Evolutionary conservation across 2,888 invertebrate species (phyloP), one percentile per base, ranked within the genome.

Genomic region (Phortica magna): DNA sequence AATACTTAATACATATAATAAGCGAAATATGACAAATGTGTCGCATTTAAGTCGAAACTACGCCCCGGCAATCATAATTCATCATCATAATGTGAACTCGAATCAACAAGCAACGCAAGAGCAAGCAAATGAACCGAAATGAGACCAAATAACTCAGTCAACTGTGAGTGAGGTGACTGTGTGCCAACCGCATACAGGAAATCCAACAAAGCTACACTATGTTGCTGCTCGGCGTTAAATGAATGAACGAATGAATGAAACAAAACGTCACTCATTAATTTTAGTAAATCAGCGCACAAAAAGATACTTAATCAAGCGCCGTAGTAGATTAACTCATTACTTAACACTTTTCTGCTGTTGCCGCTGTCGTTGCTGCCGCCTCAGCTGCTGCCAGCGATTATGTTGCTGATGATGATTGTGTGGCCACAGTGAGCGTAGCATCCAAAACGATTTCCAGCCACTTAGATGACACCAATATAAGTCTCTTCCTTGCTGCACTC

Each of bases 291-390:
- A 79, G 77, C 79, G 81, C 80, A 82, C 80, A 84, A 79, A 78
- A 79, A 81, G 85, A 55, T 88, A 89, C 88, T 90, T 90, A 90
- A 89, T 89, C 89, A 90, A 89, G 83, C 84, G 84, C 77, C 81
- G 81, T 79, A 82, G 78, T 82, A 89, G 90, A 90, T 89, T 90
- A 90, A 89, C 89, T 89, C 90, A 89, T 89, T 90, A 89, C 89
- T 89, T 90, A 90, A 89, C 90, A 89, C 89, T 88, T 83, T 83
- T 84, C 78, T 42, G 55, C 48, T 65, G 31, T 73, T 31, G 31
- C n/a, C n/a, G 3, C 0, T 31, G 31, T 1, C 5, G 31, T 70
- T 41, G 65, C 42, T 68, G 74, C 48, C 41, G 53, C 75, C 59
- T 14, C 19, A 39, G 31, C n/a, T 48, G 61, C 7, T 53, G 17